Conservation (phyloP, 2,113 vertebrate genomes). For the Deroptyus accipitrinus region DNA sequence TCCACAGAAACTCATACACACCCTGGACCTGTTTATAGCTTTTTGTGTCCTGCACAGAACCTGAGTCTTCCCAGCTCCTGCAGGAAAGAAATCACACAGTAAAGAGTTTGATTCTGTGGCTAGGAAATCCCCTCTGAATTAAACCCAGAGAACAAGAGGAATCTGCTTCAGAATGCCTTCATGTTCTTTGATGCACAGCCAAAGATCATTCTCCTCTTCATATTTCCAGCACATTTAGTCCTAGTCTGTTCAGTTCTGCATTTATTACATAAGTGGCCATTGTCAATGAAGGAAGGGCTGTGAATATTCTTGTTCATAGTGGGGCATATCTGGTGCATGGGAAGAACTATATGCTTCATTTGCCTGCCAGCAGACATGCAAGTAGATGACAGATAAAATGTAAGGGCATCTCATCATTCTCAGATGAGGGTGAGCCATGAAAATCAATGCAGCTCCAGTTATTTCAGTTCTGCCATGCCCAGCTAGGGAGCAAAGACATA, state of each 20-base stretch:
- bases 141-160: slow-evolving; percentile 33
- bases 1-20: background rate
- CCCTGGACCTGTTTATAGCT: background rate
- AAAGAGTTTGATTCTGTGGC: background rate
- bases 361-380: background rate
- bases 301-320: background rate
- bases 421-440: background rate
- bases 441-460: background rate
- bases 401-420: background rate
- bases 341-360: background rate
- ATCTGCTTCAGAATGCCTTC: slow-evolving; percentile 47
- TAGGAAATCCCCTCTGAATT: slow-evolving; percentile 46
- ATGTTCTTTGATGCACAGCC: slow-evolving; percentile 40
- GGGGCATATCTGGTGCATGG: background rate
- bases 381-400: background rate
- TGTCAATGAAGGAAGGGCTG: background rate
- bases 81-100: slow-evolving; percentile 6
- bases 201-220: slow-evolving; percentile 39
- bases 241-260: background rate
- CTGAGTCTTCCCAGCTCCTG: background rate
- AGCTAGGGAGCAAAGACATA: background rate
- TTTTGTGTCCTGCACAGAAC: background rate
- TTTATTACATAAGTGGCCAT: slow-evolving; percentile 22
- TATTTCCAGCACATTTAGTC: slow-evolving; percentile 41
- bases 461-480: background rate